A percentile compares a stretch with the other conserved stretches of the same genome.
These are phyloP conservation scores for Phyto melanocephala DNA, from an alignment of 2,888 invertebrate genomes.

Conservation along the genomic window DNA sequence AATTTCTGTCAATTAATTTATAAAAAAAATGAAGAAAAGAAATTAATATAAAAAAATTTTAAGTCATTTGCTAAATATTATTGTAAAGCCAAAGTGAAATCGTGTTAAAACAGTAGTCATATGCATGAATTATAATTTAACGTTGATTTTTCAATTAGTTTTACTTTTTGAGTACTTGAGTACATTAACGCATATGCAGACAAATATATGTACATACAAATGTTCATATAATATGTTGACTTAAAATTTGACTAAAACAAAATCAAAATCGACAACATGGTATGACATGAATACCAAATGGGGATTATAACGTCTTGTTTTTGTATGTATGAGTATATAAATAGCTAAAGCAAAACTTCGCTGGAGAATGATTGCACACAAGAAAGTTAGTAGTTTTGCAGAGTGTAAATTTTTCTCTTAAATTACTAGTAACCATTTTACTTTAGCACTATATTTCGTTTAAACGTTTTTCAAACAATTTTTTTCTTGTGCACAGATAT, in stretches of 20 bases:
- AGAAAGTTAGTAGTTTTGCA: no score
- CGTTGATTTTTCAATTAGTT: conserved; percentile 48
- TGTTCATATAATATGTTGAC: conserved; percentile 1
- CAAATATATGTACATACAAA: neutral
- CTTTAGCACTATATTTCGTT: no score
- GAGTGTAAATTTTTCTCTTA: no score
- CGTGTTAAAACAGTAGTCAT: conserved; percentile 48
- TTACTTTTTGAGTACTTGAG: conserved; percentile 35
- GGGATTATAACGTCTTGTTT: conserved; percentile 18
- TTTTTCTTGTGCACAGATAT: no score
- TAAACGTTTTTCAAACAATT: no score
- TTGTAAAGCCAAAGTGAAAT: conserved; percentile 60
- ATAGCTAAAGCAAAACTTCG: conserved; percentile 36
- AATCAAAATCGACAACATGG: conserved; percentile 8
- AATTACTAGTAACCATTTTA: no score
- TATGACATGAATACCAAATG: conserved; percentile 49
- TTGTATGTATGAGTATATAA: no score
- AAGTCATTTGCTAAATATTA: conserved; percentile 10
- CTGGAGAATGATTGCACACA: neutral
- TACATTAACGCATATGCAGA: conserved; percentile 27
- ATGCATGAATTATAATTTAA: conserved; percentile 56
- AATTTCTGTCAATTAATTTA: conserved; percentile 44
- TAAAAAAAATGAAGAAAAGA: neutral
- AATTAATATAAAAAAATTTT: neutral
- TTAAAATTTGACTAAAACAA: conserved; percentile 45